Evolutionary conservation across 2,113 vertebrate genomes (phyloP).

Genomic region (Chionis minor): DNA sequence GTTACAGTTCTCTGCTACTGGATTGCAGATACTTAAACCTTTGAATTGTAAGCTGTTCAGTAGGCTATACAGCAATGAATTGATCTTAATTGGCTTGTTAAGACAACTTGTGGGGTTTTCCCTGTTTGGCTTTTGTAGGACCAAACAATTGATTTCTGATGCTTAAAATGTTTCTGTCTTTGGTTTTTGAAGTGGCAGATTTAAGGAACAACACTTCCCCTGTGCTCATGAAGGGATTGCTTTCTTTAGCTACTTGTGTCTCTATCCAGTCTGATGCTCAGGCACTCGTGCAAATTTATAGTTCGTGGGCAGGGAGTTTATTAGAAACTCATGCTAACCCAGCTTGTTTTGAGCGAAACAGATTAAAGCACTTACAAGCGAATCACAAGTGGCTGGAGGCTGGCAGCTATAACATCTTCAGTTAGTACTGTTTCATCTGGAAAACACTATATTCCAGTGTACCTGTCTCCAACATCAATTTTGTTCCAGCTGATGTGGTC

Average conservation of each 20-base stretch:
- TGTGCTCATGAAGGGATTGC: neutral
- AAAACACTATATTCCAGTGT: neutral
- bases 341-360: neutral
- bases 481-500: neutral
- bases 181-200: neutral
- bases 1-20: neutral
- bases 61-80: neutral
- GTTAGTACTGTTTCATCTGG: neutral
- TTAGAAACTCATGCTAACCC: neutral
- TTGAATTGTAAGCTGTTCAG: neutral
- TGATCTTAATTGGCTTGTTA: neutral
- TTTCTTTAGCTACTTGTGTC: neutral
- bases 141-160: neutral
- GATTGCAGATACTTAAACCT: neutral
- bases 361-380: neutral
- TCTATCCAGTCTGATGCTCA: neutral
- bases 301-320: neutral
- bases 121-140: neutral
- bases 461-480: neutral
- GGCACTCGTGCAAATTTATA: neutral
- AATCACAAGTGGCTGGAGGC: neutral
- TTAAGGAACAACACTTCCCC: neutral
- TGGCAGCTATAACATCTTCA: neutral
- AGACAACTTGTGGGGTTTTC: neutral
- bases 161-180: neutral